Percentiles rank a stretch among this genome's conserved stretches.
Conservation (phyloP, 2,113 vertebrate species). For the Nesoenas mayeri region DNA sequence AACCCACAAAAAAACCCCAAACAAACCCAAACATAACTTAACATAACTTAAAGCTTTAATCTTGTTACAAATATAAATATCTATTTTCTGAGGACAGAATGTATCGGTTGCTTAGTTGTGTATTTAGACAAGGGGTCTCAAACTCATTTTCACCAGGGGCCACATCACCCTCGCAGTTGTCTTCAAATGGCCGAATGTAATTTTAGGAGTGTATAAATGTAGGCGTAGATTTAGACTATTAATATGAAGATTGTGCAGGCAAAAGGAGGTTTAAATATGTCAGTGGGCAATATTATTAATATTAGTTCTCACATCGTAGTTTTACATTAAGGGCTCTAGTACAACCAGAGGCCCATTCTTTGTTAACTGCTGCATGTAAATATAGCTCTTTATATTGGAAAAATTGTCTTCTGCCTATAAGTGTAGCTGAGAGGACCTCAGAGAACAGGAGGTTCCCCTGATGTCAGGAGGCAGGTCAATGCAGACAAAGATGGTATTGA, state of each 20-base stretch:
- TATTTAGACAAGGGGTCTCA: no score
- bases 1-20: no score
- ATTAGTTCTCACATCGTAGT: neutral
- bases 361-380: neutral
- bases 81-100: neutral
- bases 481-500: neutral
- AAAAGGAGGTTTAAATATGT: neutral
- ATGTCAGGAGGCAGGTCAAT: constrained; percentile 14
- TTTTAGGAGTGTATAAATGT: no score
- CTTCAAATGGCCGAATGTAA: no score
- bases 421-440: neutral
- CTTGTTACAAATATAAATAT: neutral
- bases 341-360: neutral
- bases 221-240: neutral
- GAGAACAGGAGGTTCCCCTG: neutral
- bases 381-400: neutral
- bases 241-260: neutral
- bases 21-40: accelerated
- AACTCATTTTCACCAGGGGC: no score
- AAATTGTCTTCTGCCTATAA: neutral
- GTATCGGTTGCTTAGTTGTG: neutral
- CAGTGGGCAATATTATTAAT: neutral
- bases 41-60: neutral
- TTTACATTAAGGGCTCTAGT: neutral
- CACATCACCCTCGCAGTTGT: no score